Conservation (phyloP, 2,797 vertebrate genomes). For the Acridotheres tristis region DNA sequence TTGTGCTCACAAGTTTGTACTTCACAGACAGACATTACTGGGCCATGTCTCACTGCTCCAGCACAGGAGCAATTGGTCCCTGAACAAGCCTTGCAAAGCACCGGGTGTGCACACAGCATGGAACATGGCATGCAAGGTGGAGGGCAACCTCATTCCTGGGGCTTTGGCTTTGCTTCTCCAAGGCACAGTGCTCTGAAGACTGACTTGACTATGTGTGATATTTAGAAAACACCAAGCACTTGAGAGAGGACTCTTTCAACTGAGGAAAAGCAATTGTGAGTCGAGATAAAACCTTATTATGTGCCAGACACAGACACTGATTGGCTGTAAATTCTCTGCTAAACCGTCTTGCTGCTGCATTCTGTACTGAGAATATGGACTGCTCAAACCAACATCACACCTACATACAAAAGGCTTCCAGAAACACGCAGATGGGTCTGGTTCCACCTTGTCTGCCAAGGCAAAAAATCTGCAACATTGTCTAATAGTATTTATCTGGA, state of each 20-base stretch:
- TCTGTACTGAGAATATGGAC: background rate
- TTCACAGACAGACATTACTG: background rate
- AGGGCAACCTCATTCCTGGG: background rate
- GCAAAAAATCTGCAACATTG: background rate
- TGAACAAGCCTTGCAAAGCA: background rate
- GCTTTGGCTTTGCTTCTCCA: background rate
- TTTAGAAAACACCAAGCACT: background rate
- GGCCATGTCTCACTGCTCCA: background rate
- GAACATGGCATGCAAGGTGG: background rate
- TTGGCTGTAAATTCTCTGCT: background rate
- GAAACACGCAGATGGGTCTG: background rate
- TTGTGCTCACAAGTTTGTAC: background rate
- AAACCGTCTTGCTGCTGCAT: background rate
- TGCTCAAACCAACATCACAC: background rate
- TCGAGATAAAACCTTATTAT: background rate
- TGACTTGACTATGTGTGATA: background rate
- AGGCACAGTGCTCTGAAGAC: background rate
- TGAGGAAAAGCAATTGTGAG: background rate
- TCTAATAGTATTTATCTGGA: background rate
- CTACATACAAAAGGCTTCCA: background rate
- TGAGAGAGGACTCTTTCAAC: background rate
- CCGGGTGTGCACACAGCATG: background rate
- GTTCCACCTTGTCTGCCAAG: background rate
- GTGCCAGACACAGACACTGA: background rate
- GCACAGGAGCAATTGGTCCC: accelerated